Evolutionary conservation across 2,888 invertebrate genomes (phyloP), one percentile per base, ranked within the genome.

Genomic region (Sialis lutaria): DNA sequence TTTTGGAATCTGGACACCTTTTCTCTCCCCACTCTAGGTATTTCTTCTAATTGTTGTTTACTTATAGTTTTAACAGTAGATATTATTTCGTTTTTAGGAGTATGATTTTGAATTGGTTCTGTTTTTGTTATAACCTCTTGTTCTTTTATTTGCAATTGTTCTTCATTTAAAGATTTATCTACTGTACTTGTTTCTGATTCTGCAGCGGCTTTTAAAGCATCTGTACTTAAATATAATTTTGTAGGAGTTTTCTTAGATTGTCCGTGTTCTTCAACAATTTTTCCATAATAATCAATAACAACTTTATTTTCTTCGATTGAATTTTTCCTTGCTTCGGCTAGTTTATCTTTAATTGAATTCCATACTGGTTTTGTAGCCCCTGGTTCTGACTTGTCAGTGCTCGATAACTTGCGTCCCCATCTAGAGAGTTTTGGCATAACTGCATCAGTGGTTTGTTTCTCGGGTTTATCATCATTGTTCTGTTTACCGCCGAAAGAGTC

Each of bases 281-380:
- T 85, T 12, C 82, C 82, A 56, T 88, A 88, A 59, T 85, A 82
- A 64, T 84, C 83, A 10, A 82, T 80, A 0, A 82, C 77, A 1
- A 79, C 79, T 59, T 72, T 75, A 1, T 77, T 73, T 61, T 79
- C 82, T 53, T 83, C 82, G 44, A 68, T 68, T 32, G 71, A 60
- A 58, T 67, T 67, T 42, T 47, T 33, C 6, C 39, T 33, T 7
- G 43, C 22, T 39, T 49, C 44, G 34, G 35, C 22, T 33, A 30
- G 33, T 42, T 45, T 45, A 39, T 42, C 13, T 22, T 22, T 22
- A 22, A 22, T 22, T 31, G 30, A 9, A 12, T 32, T 30, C 30
- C 43, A 30, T 32, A 30, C 12, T 31, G 31, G 31, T 30, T 32
- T 32, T n/a, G 33, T 43, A 32, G 32, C 30, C 30, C 31, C 12